These are phyloP conservation scores for Pelobates cultripes DNA, from an alignment of 2,797 vertebrate genomes.

Conservation along the genomic window DNA sequence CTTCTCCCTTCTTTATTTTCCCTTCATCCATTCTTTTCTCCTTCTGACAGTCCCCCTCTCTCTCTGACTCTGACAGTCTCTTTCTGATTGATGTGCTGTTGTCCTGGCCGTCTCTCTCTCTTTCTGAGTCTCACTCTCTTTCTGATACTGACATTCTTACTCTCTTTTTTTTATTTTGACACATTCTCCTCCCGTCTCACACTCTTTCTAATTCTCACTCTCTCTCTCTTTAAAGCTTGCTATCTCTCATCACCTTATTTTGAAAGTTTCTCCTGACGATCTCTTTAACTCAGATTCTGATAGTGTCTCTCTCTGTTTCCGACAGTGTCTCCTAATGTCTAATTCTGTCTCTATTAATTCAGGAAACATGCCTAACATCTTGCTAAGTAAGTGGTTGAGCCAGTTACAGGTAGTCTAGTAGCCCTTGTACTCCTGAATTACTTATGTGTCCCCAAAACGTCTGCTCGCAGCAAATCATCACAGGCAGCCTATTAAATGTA, in stretches of 20 bases:
- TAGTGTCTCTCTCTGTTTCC: background rate
- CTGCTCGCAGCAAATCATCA: no score
- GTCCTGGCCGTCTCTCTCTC: background rate
- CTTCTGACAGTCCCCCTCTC: background rate
- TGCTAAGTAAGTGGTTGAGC: no score
- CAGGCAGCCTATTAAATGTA: no score
- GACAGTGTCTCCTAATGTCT: background rate
- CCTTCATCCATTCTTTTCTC: background rate
- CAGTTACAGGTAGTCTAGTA: no score
- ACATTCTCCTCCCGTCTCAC: background rate
- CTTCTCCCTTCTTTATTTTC: background rate
- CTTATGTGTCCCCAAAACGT: no score
- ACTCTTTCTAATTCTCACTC: background rate
- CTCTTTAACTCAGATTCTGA: background rate
- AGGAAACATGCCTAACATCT: no score
- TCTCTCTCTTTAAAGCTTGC: background rate
- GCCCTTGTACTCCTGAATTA: no score
- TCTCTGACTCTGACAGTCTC: conserved; percentile 11
- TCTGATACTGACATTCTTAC: background rate
- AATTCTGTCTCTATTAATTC: no score
- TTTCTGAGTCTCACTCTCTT: background rate
- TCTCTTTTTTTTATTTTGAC: background rate
- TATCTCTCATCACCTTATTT: background rate
- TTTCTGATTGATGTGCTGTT: background rate
- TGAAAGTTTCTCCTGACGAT: background rate